Conservation (phyloP, 2,888 invertebrate genomes). For the Syritta pipiens region DNA sequence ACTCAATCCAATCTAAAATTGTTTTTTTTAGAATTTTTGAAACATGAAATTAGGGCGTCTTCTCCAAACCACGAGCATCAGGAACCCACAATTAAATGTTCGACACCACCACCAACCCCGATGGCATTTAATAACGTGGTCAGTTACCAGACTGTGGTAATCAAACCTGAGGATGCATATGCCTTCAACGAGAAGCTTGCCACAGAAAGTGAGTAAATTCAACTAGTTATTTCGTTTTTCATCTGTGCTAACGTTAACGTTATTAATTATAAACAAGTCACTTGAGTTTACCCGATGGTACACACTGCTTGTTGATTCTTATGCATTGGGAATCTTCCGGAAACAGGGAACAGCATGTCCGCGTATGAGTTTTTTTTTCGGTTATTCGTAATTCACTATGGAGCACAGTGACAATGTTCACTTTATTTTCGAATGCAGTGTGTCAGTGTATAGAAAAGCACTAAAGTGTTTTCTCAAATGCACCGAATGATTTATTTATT, state of each 20-base stretch:
- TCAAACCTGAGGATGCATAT: neutral
- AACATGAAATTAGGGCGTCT: neutral
- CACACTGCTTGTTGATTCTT: too few species aligned
- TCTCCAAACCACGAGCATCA: constrained; percentile 10
- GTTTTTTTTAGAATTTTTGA: constrained; percentile 13
- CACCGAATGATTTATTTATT: neutral
- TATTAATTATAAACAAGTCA: too few species aligned
- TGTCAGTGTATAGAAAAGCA: neutral
- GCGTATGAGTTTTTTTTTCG: neutral
- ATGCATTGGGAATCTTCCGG: too few species aligned
- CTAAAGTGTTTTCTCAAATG: neutral
- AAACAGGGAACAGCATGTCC: too few species aligned
- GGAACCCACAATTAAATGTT: constrained; percentile 4
- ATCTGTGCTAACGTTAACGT: neutral
- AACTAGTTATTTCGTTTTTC: neutral
- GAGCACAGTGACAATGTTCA: too few species aligned
- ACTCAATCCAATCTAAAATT: neutral
- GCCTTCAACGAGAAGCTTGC: neutral
- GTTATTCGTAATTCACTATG: too few species aligned
- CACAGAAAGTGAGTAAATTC: constrained; percentile 20
- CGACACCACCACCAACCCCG: constrained; percentile 64
- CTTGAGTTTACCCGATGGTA: too few species aligned
- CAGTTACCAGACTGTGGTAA: neutral
- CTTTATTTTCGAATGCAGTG: neutral
- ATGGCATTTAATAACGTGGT: constrained; percentile 33